Conservation (phyloP, 2,888 invertebrate genomes). For the Callinectes sapidus region DNA sequence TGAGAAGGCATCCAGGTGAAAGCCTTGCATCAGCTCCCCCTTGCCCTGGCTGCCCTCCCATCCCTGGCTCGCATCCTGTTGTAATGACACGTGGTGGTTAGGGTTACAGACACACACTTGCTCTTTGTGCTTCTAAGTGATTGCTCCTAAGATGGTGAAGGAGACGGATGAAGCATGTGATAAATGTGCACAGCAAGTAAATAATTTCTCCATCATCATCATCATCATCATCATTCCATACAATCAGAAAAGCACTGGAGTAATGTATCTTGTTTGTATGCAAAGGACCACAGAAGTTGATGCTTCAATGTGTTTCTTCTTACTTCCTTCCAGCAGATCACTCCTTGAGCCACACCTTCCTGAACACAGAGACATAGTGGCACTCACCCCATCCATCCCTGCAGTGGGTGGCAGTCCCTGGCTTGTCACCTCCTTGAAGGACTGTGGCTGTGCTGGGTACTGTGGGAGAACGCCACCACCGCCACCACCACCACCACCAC, state of each 20-base stretch:
- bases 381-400: conserved; percentile 55
- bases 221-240: too few relatives aligned
- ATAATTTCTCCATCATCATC: too few relatives aligned
- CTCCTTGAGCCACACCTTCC: background rate
- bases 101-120: background rate
- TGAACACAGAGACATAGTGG: background rate
- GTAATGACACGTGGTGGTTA: background rate
- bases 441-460: conserved; percentile 46
- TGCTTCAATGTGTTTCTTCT: too few relatives aligned
- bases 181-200: too few relatives aligned
- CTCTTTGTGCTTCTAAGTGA: background rate
- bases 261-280: too few relatives aligned
- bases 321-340: background rate
- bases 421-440: conserved; percentile 51
- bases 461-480: background rate
- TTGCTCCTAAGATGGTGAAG: too few relatives aligned
- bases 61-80: conserved; percentile 47
- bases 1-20: conserved; percentile 27
- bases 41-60: conserved; percentile 53
- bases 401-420: conserved; percentile 56
- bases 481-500: background rate
- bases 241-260: too few relatives aligned
- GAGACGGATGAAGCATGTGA: too few relatives aligned
- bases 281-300: too few relatives aligned
- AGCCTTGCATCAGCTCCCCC: conserved; percentile 41